Percentiles rank a stretch among this genome's conserved stretches.
Evolutionary conservation across 2,797 vertebrate genomes (phyloP).

Genomic region (Cercopithecus neglectus): DNA sequence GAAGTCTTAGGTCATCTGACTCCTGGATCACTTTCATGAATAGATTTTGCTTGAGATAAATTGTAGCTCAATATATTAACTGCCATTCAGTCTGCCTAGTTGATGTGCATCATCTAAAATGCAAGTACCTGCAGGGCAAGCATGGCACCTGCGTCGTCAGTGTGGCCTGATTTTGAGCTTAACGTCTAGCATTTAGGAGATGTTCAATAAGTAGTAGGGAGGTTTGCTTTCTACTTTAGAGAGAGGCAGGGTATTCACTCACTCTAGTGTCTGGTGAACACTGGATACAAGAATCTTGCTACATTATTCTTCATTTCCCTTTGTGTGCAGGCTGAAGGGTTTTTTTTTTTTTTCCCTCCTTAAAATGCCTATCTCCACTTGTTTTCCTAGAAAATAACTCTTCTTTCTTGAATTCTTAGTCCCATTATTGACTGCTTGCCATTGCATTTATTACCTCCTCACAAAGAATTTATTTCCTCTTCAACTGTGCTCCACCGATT

Average conservation of each 20-base stretch:
- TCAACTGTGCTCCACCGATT: background rate
- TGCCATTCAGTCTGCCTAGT: background rate
- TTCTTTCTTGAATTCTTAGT: background rate
- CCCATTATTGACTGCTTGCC: background rate
- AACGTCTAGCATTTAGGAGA: background rate
- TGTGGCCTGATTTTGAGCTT: background rate
- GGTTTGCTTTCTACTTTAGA: background rate
- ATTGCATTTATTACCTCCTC: background rate
- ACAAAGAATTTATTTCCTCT: background rate
- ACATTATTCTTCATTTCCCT: background rate
- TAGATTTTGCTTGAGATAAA: background rate
- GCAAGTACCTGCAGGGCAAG: background rate
- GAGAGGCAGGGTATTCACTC: background rate
- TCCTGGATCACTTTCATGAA: background rate
- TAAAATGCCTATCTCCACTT: background rate
- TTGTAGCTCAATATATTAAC: background rate
- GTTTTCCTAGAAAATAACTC: background rate
- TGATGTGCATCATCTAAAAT: background rate
- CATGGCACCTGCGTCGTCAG: rapidly evolving
- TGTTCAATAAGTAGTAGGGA: background rate
- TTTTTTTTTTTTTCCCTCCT: background rate
- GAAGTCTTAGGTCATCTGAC: background rate
- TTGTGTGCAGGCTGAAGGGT: background rate
- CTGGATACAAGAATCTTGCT: background rate
- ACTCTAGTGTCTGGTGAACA: background rate